These are phyloP conservation scores for Hydrocynus forskahlii DNA, from an alignment of 2,797 vertebrate genomes.

Conservation along the genomic window DNA sequence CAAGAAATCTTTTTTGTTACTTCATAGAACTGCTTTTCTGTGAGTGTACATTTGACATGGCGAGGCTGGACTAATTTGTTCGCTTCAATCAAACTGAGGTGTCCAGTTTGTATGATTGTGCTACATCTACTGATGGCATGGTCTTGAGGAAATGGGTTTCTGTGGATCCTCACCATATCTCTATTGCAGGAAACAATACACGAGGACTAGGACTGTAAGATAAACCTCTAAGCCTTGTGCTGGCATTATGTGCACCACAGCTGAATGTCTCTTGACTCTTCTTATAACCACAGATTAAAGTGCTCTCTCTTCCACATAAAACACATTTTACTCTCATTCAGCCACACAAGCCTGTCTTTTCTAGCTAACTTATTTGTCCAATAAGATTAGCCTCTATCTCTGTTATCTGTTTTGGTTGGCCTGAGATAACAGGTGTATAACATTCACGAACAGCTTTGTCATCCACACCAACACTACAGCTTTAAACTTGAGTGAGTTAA, in stretches of 20 bases:
- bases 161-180: constrained; percentile 40
- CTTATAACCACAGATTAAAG: constrained; percentile 29
- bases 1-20: background rate
- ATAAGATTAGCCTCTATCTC: background rate
- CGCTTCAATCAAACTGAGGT: background rate
- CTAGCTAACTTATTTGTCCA: background rate
- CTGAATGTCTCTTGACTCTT: constrained; percentile 55
- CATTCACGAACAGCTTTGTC: background rate
- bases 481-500: no score
- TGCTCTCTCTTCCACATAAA: constrained; percentile 15
- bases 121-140: constrained; percentile 11
- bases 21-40: background rate
- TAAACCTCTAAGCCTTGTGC: constrained; percentile 65
- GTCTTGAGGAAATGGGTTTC: background rate
- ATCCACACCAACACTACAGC: background rate
- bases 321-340: background rate
- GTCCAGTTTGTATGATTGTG: background rate
- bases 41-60: background rate
- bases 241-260: constrained; percentile 65
- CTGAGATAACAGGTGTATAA: background rate
- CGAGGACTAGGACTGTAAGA: constrained; percentile 59
- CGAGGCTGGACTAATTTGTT: constrained; percentile 1
- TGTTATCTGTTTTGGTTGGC: background rate
- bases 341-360: background rate
- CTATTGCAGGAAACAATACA: constrained; percentile 73